Conservation (phyloP, 2,888 invertebrate species). For the Volucella inanis region DNA sequence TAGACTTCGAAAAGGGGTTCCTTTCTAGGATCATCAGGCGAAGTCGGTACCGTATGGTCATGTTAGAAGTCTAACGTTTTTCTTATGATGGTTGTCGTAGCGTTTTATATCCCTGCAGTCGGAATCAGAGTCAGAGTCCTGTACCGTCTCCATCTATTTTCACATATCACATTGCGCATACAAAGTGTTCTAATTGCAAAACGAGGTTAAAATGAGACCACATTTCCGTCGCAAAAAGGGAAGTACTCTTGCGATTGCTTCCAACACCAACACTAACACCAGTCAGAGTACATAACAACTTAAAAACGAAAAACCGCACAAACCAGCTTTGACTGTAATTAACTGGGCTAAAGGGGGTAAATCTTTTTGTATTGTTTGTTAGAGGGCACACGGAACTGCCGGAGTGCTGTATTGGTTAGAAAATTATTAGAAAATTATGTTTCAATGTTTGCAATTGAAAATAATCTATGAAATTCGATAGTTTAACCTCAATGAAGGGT, state of each 20-base stretch:
- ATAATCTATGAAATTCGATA: slow-evolving; percentile 46
- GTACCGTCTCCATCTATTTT: neutral
- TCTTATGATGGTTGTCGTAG: slow-evolving; percentile 38
- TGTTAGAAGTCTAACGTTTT: slow-evolving; percentile 46
- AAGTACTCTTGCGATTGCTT: slow-evolving; percentile 5
- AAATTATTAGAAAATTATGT: slow-evolving; percentile 65
- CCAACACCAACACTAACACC: no score
- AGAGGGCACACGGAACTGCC: no score
- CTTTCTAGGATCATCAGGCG: slow-evolving; percentile 15
- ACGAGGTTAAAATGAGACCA: slow-evolving; percentile 45
- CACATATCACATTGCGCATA: slow-evolving; percentile 31
- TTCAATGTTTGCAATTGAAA: slow-evolving; percentile 46
- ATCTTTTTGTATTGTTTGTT: no score
- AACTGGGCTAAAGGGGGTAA: no score
- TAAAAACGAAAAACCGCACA: slow-evolving; percentile 33
- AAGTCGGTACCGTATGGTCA: slow-evolving; percentile 22
- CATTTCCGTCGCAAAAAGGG: slow-evolving; percentile 57
- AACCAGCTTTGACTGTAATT: slow-evolving; percentile 23
- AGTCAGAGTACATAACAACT: neutral
- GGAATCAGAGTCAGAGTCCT: slow-evolving; percentile 18
- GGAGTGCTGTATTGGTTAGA: slow-evolving; percentile 40
- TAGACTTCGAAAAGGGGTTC: slow-evolving; percentile 1
- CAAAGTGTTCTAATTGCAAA: slow-evolving; percentile 43
- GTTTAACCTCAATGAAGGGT: slow-evolving; percentile 45
- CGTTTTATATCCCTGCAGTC: slow-evolving; percentile 55